Conservation (phyloP, 2,797 vertebrate genomes). For the Benthosema pterotum region DNA sequence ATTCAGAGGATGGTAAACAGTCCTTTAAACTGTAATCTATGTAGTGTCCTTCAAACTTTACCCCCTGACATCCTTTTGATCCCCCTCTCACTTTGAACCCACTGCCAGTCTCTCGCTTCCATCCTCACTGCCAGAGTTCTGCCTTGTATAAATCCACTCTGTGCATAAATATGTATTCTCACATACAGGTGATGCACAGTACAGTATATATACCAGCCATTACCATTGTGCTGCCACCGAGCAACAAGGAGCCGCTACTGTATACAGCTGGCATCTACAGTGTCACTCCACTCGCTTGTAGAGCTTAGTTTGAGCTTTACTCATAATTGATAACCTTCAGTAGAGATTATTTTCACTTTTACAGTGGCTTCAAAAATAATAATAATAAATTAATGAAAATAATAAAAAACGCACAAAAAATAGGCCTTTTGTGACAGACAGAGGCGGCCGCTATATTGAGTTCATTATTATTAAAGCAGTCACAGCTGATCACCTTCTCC, state of each 20-base stretch:
- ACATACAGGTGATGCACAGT: slow-evolving; percentile 37
- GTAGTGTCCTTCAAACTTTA: slow-evolving; percentile 74
- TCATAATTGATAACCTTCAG: slow-evolving; percentile 35
- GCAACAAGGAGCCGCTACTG: slow-evolving; percentile 27
- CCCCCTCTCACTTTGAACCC: slow-evolving; percentile 69
- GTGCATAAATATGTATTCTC: slow-evolving; percentile 34
- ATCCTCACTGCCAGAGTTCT: slow-evolving; percentile 50
- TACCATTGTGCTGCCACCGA: slow-evolving; percentile 26
- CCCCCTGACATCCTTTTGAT: slow-evolving; percentile 70
- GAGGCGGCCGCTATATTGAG: slow-evolving; percentile 59
- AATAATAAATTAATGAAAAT: neutral
- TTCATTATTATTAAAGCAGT: slow-evolving; percentile 66
- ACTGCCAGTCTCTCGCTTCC: slow-evolving; percentile 56
- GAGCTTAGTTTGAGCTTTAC: slow-evolving; percentile 4
- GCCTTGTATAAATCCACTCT: slow-evolving; percentile 24
- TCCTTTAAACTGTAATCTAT: slow-evolving; percentile 68
- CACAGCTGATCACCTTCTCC: slow-evolving; percentile 64
- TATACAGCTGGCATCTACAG: slow-evolving; percentile 11
- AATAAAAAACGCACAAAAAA: slow-evolving; percentile 32
- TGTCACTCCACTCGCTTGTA: too few species aligned
- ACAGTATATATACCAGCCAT: slow-evolving; percentile 27
- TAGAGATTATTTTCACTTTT: slow-evolving; percentile 43
- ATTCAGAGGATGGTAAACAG: slow-evolving; percentile 52
- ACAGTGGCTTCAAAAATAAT: slow-evolving; percentile 2
- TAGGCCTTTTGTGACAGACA: slow-evolving; percentile 57